phyloP scores from a whole-genome alignment of 2,113 vertebrate species.

The Oriolus oriolus region DNA sequence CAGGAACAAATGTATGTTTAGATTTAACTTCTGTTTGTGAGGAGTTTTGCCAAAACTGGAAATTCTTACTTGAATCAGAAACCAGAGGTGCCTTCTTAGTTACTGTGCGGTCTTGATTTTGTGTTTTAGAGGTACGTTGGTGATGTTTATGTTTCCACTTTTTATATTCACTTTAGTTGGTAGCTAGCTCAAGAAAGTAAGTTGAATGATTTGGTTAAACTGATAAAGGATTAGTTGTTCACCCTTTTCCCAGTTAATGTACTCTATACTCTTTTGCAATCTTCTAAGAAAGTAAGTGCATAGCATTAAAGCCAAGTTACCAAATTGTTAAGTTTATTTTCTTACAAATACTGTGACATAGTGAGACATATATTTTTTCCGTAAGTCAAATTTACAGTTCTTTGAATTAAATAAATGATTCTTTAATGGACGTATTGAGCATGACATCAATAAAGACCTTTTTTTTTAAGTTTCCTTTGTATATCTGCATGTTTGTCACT shows the following conservation, averaged over 20 bases:
- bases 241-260: neutral
- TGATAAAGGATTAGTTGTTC: neutral
- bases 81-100: neutral
- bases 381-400: neutral
- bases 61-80: slow-evolving; percentile 17
- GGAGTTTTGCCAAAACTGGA: neutral
- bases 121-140: neutral
- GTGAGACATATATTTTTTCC: neutral
- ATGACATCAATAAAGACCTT: slow-evolving; percentile 40
- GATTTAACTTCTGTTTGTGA: neutral
- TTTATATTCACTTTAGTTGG: neutral
- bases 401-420: slow-evolving; percentile 1
- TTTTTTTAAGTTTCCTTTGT: neutral
- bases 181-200: neutral
- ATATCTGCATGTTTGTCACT: neutral
- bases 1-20: neutral
- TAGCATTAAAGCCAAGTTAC: neutral
- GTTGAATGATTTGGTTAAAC: neutral
- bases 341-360: slow-evolving; percentile 7
- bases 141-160: slow-evolving; percentile 1
- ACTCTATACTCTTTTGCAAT: neutral
- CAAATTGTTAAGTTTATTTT: slow-evolving; percentile 21
- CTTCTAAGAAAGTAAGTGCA: neutral
- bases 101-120: neutral
- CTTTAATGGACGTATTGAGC: neutral